Base-by-base conservation (phyloP, 2,113 vertebrate genomes). In the Nettapus auritus region DNA sequence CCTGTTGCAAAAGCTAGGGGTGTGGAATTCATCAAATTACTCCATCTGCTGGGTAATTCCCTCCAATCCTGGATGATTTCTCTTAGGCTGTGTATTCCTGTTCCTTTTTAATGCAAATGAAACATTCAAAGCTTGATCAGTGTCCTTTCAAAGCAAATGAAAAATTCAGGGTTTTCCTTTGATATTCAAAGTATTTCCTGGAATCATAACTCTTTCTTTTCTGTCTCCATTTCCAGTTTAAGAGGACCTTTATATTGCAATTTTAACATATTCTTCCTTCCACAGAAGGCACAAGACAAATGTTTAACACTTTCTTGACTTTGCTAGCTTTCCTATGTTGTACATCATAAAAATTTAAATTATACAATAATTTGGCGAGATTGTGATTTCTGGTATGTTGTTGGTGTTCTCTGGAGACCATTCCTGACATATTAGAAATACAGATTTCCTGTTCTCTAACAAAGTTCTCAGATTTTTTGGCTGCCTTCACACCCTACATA, bases 71-170 rank as follows among this genome's bases (percentile, higher is more conserved):
- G 73, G 56, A 64, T 81, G 90, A 84, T 52, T 93, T 96, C 77
- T 96, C 77, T 81, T 88, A 92, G 77, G 28, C 64, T 68, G 20
- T 71, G 31, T 80, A 90, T 93, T 97, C 83, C 88, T 86, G 80
- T 68, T 57, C 56, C 66, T 97, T 96, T 97, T 86, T 95, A 90
- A 97, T 96, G 96, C 86, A 97, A 97, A 97, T 96, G 86, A 90
- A 94, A 86, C 77, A 93, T 94, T 95, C 95, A 92, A 75, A 84
- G 94, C 94, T 90, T 93, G 88, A 97, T 97, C 95, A 95, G 80
- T 93, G 86, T 95, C 94, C 96, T 97, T 97, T 96, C 94, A 97
- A 92, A 93, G 90, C 69, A 95, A 93, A 93, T 94, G 88, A 95
- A 97, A 96, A 92, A 96, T 97, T 97, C 96, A 96, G 91, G 76